These are phyloP conservation scores for Pluvialis apricaria DNA, from an alignment of 2,113 vertebrate genomes.

Conservation along the genomic window DNA sequence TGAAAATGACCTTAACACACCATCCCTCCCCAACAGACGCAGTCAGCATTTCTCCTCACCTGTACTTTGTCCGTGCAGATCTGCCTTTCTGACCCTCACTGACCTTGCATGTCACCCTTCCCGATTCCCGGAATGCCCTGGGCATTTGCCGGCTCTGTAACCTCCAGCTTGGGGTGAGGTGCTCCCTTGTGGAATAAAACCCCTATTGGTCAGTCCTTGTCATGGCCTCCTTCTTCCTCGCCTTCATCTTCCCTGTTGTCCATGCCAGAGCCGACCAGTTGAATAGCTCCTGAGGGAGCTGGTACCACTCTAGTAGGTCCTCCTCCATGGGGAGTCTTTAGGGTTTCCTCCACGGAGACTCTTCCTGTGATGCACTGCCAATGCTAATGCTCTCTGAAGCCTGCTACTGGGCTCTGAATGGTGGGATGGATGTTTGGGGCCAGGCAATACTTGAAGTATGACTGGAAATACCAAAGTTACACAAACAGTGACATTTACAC, in stretches of 20 bases:
- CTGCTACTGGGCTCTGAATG: not conserved
- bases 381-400: not conserved
- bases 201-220: not conserved
- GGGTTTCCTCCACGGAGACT: not conserved
- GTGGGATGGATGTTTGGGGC: not conserved
- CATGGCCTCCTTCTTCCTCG: not conserved
- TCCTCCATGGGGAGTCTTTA: not conserved
- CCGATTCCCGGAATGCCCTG: not conserved
- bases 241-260: not conserved
- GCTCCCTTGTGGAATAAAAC: not conserved
- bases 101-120: not conserved
- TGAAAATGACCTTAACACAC: not conserved
- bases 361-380: not conserved
- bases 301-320: not conserved
- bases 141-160: not conserved
- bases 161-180: not conserved
- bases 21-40: not conserved
- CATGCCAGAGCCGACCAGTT: rapidly evolving
- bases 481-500: not conserved
- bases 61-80: not conserved
- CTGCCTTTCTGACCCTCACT: not conserved
- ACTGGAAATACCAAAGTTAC: not conserved
- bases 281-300: not conserved
- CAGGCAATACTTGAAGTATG: not conserved
- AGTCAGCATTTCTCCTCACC: not conserved